These are phyloP conservation scores for Drosophila tani DNA, from an alignment of 1,140 invertebrate species.

Conservation along the genomic window DNA sequence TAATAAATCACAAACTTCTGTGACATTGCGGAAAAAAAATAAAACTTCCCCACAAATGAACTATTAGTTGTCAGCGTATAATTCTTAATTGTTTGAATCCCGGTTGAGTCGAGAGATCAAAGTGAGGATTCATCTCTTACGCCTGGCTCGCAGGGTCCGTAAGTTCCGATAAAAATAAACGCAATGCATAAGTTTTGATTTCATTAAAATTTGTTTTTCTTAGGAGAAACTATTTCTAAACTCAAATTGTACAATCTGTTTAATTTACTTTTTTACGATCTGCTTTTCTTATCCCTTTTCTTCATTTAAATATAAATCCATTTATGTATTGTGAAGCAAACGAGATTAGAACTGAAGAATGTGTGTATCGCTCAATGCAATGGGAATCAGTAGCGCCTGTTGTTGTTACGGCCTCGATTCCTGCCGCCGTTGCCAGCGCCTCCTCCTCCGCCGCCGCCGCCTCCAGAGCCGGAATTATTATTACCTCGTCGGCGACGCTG, in stretches of 20 bases:
- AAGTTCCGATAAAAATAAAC: too few species aligned
- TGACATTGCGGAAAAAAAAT: too few species aligned
- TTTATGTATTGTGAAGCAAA: slow-evolving; percentile 34
- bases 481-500: slow-evolving; percentile 70
- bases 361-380: slow-evolving; percentile 20
- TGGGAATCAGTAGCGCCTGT: slow-evolving; percentile 67
- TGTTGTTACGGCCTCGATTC: slow-evolving; percentile 70
- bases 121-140: too few species aligned
- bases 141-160: too few species aligned
- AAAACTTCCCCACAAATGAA: too few species aligned
- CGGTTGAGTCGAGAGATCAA: too few species aligned
- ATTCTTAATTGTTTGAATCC: too few species aligned
- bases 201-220: background rate
- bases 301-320: slow-evolving; percentile 48
- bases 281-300: slow-evolving; percentile 7
- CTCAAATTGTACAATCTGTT: slow-evolving; percentile 4
- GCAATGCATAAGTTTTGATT: background rate
- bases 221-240: background rate
- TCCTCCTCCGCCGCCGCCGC: slow-evolving; percentile 26
- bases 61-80: too few species aligned
- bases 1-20: too few species aligned
- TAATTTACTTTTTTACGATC: slow-evolving; percentile 22
- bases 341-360: slow-evolving; percentile 30
- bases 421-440: slow-evolving; percentile 49
- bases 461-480: slow-evolving; percentile 41